These are phyloP conservation scores for Vulpes ferrilata DNA, from an alignment of 2,113 vertebrate genomes.

Conservation along the genomic window DNA sequence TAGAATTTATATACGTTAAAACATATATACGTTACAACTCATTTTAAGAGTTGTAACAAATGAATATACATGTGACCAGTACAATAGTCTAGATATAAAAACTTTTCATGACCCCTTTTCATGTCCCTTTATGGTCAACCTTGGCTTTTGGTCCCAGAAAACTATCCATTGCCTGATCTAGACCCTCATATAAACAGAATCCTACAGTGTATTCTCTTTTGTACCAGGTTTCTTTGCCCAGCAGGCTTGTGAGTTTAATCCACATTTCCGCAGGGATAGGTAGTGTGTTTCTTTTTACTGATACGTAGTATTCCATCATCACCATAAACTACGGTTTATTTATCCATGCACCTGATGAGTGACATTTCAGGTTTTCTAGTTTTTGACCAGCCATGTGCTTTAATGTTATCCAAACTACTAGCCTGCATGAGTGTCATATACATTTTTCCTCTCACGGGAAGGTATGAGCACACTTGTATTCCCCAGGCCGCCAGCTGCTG, in stretches of 20 bases:
- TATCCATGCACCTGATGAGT: background rate
- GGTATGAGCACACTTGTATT: background rate
- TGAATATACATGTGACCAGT: too few relatives aligned
- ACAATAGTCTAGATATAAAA: background rate
- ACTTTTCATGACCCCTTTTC: background rate
- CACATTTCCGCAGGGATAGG: accelerated
- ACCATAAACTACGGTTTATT: background rate
- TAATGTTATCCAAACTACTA: too few relatives aligned
- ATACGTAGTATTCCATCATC: background rate
- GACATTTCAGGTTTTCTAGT: background rate
- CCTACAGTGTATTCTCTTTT: background rate
- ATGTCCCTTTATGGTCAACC: background rate
- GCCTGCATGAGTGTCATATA: background rate
- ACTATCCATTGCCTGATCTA: background rate
- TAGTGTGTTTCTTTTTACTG: background rate
- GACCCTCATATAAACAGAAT: background rate
- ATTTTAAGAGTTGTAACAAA: background rate
- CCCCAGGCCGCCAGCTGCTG: background rate
- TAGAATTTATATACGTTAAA: background rate
- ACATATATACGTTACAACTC: background rate
- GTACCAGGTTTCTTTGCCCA: background rate
- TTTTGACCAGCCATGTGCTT: background rate
- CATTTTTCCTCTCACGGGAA: background rate
- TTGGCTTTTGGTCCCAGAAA: background rate
- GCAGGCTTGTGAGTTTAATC: background rate